Percentiles rank a stretch among this genome's conserved stretches.
Evolutionary conservation across 1,140 invertebrate species (phyloP).

Genomic region (Latrodectus geometricus): DNA sequence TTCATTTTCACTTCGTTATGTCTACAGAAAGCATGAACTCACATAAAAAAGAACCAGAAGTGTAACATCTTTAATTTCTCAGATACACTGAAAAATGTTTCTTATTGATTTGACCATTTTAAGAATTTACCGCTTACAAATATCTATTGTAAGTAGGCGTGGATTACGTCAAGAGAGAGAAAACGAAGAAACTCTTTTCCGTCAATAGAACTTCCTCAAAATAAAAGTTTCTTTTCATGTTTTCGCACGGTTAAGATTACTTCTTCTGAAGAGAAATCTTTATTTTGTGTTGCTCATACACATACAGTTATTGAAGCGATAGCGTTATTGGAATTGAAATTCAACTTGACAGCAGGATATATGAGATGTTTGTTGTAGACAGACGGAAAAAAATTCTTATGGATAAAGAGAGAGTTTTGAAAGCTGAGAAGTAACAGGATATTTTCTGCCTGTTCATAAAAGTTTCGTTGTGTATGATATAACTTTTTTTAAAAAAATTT

Average conservation of each 20-base stretch:
- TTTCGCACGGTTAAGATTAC: constrained; percentile 20
- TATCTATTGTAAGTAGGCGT: constrained; percentile 32
- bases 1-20: no score
- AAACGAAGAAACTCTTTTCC: constrained; percentile 23
- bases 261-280: constrained; percentile 14
- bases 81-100: neutral
- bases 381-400: constrained; percentile 18
- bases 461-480: no score
- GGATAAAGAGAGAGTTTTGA: neutral
- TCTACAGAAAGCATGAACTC: no score
- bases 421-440: neutral
- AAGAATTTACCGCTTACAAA: constrained; percentile 33
- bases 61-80: no score
- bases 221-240: constrained; percentile 25
- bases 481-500: neutral
- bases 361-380: constrained; percentile 20
- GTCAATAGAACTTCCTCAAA: constrained; percentile 33
- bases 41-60: no score
- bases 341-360: constrained; percentile 47
- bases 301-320: constrained; percentile 28
- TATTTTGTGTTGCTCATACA: neutral
- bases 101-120: constrained; percentile 20
- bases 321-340: constrained; percentile 37
- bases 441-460: neutral
- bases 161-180: neutral